Evolutionary conservation across 2,888 invertebrate genomes (phyloP).

Genomic region (Neocrepidodera transversa): DNA sequence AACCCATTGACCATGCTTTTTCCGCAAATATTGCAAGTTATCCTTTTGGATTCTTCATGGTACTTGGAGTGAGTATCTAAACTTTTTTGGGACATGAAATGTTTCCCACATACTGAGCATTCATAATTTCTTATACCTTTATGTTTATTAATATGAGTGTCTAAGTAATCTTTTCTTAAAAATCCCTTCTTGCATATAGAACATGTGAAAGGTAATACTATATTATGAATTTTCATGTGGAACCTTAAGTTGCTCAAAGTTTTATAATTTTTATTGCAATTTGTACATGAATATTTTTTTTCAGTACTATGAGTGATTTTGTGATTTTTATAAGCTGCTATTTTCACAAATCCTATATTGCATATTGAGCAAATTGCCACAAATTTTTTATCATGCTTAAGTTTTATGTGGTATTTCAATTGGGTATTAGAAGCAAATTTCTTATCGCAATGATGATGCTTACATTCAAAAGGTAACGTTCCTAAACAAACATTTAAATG

Average conservation of each 20-base stretch:
- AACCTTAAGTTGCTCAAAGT: conserved; percentile 58
- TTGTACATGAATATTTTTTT: conserved; percentile 56
- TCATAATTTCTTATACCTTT: conserved; percentile 55
- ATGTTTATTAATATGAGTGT: conserved; percentile 56
- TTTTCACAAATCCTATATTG: conserved; percentile 57
- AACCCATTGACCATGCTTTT: conserved; percentile 54
- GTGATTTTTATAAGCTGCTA: conserved; percentile 58
- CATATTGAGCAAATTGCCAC: conserved; percentile 58
- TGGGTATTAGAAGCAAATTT: conserved; percentile 55
- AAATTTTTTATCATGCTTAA: conserved; percentile 59
- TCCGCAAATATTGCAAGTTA: conserved; percentile 55
- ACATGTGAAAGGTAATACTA: conserved; percentile 53
- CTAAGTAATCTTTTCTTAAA: conserved; percentile 57
- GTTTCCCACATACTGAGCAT: conserved; percentile 54
- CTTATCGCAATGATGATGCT: conserved; percentile 51
- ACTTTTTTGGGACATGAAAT: conserved; percentile 57
- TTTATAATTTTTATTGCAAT: conserved; percentile 57
- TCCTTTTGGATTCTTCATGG: conserved; percentile 54
- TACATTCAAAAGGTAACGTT: conserved; percentile 53
- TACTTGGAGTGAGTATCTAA: conserved; percentile 56
- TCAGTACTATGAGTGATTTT: conserved; percentile 56
- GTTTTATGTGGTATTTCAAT: conserved; percentile 55
- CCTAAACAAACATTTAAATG: conserved; percentile 57
- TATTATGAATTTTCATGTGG: conserved; percentile 56
- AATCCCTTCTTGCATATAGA: conserved; percentile 56